Base-by-base conservation (phyloP, 2,888 invertebrate genomes). In the Anodontia alba region DNA sequence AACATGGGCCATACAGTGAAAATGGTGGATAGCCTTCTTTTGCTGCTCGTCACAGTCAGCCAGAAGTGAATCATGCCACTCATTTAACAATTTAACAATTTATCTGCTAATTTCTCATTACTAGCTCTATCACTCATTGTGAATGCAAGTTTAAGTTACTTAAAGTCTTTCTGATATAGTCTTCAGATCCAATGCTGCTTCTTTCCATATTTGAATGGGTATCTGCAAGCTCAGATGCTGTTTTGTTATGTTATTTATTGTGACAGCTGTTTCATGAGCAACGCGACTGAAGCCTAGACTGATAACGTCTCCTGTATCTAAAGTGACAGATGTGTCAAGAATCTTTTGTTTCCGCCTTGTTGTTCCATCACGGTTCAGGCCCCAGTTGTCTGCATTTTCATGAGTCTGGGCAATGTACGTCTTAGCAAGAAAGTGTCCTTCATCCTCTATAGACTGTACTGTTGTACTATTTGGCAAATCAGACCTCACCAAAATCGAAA, bases 1-100 rank as follows among this genome's bases (percentile, higher is more conserved):
- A 1, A 87, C 86, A 76, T 83, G 85, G 23, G 78, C 80, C 84
- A 84, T 82, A 70, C 81, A 84, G 29, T 79, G 73, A 57, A 81
- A 81, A 43, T 36, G 15, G 46, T 73, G 51, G 38, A 81, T 46
- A n/a, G 33, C 10, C 20, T 31, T 79, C 49, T 49, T 49, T 49
- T 49, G 17, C 62, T 26, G 5, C 33, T 23, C 12, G 26, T 49
- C 49, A 49, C 49, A 49, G 49, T 49, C 49, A 31, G 33, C 46
- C 36, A 76, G 51, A 23, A 42, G 8, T 42, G 42, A 42, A 42
- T 46, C 74, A 20, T 66, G 26, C 66, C 46, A 66, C n/a, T 74
- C 33, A 12, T 74, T 42, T 33, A 66, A 26, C n/a, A 72, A 31
- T 74, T 46, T 23, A 68, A n/a, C 10, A 73, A n/a, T 38, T 73